Evolutionary conservation across 1,140 invertebrate genomes (phyloP).

Genomic region (Dysdera silvatica): DNA sequence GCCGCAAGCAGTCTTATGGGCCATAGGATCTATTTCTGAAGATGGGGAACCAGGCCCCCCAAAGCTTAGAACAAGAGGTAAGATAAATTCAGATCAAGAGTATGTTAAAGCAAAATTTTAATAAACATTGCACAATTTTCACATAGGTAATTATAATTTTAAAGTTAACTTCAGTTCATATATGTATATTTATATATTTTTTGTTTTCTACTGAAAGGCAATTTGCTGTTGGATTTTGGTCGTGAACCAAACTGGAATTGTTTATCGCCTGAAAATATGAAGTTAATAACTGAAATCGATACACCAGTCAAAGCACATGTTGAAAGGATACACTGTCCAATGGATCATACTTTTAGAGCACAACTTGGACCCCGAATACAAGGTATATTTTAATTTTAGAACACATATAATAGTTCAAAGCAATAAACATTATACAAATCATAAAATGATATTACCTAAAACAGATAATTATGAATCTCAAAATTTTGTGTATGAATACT

Average conservation of each 20-base stretch:
- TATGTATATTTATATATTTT: background rate
- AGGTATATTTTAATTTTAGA: too few relatives aligned
- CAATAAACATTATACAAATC: too few relatives aligned
- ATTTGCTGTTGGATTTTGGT: constrained; percentile 75
- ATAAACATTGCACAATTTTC: background rate
- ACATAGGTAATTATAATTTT: background rate
- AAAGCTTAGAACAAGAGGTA: constrained; percentile 46
- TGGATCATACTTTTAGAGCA: constrained; percentile 33
- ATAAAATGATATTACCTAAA: too few relatives aligned
- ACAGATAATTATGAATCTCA: too few relatives aligned
- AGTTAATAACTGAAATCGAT: too few relatives aligned
- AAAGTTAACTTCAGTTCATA: background rate
- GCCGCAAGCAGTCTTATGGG: constrained; percentile 79
- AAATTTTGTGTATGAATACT: too few relatives aligned
- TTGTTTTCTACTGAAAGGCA: constrained; percentile 44
- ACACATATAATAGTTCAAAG: too few relatives aligned
- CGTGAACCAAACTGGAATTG: constrained; percentile 84
- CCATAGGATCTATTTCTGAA: constrained; percentile 74
- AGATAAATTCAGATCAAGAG: background rate
- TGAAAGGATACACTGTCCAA: constrained; percentile 30
- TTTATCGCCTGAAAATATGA: constrained; percentile 47
- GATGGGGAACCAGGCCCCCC: constrained; percentile 73
- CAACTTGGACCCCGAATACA: constrained; percentile 37
- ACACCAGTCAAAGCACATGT: background rate
- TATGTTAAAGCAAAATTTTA: background rate